Evolutionary conservation across 2,113 vertebrate genomes (phyloP).

Genomic region (Microcebus ravelobensis): DNA sequence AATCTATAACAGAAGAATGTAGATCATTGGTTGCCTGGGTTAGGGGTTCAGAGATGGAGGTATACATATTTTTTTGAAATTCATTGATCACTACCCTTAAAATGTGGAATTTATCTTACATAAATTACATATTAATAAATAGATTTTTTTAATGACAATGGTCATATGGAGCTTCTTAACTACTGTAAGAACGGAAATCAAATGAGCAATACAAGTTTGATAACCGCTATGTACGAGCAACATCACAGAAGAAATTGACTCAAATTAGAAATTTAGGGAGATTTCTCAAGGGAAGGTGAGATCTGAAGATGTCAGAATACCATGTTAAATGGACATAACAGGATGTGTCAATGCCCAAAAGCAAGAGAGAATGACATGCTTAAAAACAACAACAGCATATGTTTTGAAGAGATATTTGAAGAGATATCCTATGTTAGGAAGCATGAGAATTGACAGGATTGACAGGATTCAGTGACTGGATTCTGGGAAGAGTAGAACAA

Average conservation of each 20-base stretch:
- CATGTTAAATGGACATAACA: not conserved
- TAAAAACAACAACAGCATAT: not conserved
- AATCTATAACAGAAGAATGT: not conserved
- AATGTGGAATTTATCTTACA: not conserved
- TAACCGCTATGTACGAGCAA: not conserved
- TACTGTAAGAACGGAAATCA: not conserved
- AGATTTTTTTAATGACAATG: not conserved
- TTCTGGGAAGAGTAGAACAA: not conserved
- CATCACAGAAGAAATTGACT: not conserved
- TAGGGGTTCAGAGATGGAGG: not conserved
- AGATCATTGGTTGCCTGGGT: not conserved
- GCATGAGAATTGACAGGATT: not conserved
- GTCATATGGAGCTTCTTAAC: not conserved
- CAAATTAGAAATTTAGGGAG: not conserved
- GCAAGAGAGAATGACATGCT: not conserved
- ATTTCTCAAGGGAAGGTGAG: not conserved
- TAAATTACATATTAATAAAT: not conserved
- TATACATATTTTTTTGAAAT: not conserved
- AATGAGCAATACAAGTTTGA: not conserved
- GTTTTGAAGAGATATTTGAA: not conserved
- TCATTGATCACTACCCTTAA: not conserved
- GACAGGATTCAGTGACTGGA: not conserved
- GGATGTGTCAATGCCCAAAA: not conserved
- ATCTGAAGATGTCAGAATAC: not conserved
- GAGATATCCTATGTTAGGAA: not conserved